Evolutionary conservation across 2,797 vertebrate genomes (phyloP).

Genomic region (Rhinoraja longicauda): DNA sequence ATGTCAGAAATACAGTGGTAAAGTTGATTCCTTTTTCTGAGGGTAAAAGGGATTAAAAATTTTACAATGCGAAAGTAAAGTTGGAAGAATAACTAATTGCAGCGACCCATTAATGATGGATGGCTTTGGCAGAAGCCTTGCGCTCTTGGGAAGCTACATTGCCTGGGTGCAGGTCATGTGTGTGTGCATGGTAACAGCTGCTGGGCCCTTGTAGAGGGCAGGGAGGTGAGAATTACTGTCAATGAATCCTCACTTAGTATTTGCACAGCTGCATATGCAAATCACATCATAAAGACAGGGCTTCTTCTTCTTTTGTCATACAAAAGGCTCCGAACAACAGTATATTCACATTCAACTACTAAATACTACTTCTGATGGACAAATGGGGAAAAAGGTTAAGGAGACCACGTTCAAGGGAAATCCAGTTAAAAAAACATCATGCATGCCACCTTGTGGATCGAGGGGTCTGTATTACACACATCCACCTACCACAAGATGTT

Average conservation of each 20-base stretch:
- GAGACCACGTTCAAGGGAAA: conserved; percentile 33
- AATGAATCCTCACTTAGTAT: conserved; percentile 43
- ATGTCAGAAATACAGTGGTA: background rate
- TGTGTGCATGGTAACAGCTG: conserved; percentile 42
- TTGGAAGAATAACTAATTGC: conserved; percentile 45
- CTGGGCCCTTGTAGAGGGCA: conserved; percentile 44
- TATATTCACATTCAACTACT: conserved; percentile 40
- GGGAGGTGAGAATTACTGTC: conserved; percentile 44
- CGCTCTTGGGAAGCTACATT: background rate
- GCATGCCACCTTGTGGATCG: conserved; percentile 54
- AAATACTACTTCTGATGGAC: background rate
- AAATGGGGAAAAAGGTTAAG: conserved; percentile 42
- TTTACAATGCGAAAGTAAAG: conserved; percentile 42
- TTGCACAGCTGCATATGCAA: conserved; percentile 56
- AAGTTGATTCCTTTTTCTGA: background rate
- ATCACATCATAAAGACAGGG: conserved; percentile 46
- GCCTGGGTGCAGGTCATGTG: conserved; percentile 22
- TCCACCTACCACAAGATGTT: conserved; percentile 77
- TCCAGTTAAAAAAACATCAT: conserved; percentile 43
- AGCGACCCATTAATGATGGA: conserved; percentile 46
- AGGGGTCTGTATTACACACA: conserved; percentile 24
- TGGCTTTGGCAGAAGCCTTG: conserved; percentile 42
- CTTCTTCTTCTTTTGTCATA: background rate
- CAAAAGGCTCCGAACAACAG: conserved; percentile 30
- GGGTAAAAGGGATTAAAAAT: conserved; percentile 37